Conservation (phyloP, 2,888 invertebrate genomes). For the Lasioglossum morio region DNA sequence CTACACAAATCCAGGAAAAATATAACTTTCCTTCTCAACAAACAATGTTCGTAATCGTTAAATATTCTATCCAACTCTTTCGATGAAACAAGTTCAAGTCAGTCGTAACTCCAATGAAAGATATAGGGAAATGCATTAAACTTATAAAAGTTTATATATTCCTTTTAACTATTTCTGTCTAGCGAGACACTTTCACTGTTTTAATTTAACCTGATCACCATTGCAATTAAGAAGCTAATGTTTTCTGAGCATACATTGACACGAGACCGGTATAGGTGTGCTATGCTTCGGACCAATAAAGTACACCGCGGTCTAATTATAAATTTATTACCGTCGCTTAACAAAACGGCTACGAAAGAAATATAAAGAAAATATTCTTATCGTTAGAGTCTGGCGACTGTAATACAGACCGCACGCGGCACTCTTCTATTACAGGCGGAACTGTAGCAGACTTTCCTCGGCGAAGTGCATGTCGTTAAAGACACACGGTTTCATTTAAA, state of each 20-base stretch:
- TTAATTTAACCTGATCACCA: conserved; percentile 8
- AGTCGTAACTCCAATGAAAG: no score
- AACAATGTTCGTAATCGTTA: neutral
- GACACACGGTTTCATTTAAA: conserved; percentile 66
- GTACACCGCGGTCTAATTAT: neutral
- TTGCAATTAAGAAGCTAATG: conserved; percentile 8
- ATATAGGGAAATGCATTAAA: neutral
- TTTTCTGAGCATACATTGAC: conserved; percentile 1
- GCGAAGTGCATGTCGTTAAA: conserved; percentile 64
- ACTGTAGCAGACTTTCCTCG: conserved; percentile 50
- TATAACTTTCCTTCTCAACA: neutral
- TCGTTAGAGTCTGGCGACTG: conserved; percentile 43
- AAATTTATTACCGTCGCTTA: conserved; percentile 32
- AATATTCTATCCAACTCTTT: neutral
- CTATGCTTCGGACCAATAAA: conserved; percentile 1
- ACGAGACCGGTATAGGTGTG: neutral
- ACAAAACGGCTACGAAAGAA: conserved; percentile 17
- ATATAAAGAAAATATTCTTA: conserved; percentile 50
- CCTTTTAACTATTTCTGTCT: neutral
- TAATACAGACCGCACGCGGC: conserved; percentile 52
- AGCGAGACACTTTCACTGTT: neutral
- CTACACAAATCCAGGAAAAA: neutral
- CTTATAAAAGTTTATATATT: neutral
- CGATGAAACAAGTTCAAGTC: neutral
- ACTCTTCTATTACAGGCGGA: conserved; percentile 53